Percentiles rank a stretch among this genome's conserved stretches.
Conservation (phyloP, 2,113 vertebrate species). For the Corythaeola cristata region DNA sequence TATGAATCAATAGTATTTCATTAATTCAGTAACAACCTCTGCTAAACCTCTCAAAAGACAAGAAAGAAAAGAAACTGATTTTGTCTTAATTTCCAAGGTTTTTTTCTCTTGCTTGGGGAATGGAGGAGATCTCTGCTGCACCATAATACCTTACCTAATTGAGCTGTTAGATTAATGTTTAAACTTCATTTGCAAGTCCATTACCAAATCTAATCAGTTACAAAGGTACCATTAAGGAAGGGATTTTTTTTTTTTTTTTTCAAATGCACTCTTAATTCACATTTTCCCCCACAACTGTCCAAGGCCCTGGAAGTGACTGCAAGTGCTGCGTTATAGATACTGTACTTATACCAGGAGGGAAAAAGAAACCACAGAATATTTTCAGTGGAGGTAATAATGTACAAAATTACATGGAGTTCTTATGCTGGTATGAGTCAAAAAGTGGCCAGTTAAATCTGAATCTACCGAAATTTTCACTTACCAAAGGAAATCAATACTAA, state of each 20-base stretch:
- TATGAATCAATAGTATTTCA: constrained; percentile 46
- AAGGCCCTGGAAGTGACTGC: background rate
- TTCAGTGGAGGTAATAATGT: background rate
- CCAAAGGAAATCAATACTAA: background rate
- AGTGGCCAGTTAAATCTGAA: background rate
- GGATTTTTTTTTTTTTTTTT: background rate
- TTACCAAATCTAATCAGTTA: constrained; percentile 67
- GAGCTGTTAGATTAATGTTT: constrained; percentile 69
- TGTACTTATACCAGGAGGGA: background rate
- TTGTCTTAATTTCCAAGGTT: constrained; percentile 37
- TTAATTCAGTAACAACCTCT: constrained; percentile 61
- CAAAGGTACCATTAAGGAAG: constrained; percentile 45
- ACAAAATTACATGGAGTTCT: background rate
- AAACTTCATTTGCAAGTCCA: constrained; percentile 71
- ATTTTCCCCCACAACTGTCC: background rate
- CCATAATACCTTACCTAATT: constrained; percentile 51
- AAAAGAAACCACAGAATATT: background rate
- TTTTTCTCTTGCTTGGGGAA: constrained; percentile 43
- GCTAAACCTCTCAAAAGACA: constrained; percentile 42
- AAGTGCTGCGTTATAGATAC: background rate
- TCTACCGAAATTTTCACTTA: background rate
- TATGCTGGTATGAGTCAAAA: background rate
- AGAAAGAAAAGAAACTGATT: constrained; percentile 40
- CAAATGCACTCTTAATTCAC: constrained; percentile 8
- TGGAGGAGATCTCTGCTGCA: constrained; percentile 32